These are phyloP conservation scores for Entomobrya proxima DNA, from an alignment of 2,888 invertebrate genomes.

Conservation along the genomic window DNA sequence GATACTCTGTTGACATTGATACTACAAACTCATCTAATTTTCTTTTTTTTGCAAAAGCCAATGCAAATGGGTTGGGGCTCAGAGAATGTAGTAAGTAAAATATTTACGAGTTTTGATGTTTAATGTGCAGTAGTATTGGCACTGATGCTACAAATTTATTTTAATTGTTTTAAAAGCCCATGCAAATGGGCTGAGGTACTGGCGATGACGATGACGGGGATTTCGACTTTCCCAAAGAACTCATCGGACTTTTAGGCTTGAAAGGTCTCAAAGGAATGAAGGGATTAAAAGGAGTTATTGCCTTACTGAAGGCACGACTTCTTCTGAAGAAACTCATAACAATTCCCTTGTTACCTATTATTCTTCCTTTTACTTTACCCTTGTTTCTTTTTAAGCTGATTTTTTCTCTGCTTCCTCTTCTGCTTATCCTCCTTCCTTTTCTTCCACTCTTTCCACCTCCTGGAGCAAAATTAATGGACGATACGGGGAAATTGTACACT, in stretches of 20 bases:
- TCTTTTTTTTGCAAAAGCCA: no score
- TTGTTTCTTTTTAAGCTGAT: constrained; percentile 44
- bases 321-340: constrained; percentile 31
- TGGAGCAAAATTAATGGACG: constrained; percentile 19
- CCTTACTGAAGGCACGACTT: constrained; percentile 6
- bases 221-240: constrained; percentile 47
- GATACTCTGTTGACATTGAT: neutral
- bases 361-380: constrained; percentile 38
- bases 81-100: no score
- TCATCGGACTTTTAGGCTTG: constrained; percentile 36
- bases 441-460: constrained; percentile 25
- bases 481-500: constrained; percentile 26
- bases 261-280: constrained; percentile 45
- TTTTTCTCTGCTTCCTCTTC: constrained; percentile 32
- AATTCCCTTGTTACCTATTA: constrained; percentile 38
- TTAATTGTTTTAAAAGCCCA: constrained; percentile 8
- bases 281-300: constrained; percentile 23
- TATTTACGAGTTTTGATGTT: no score
- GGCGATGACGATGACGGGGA: constrained; percentile 11
- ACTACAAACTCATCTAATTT: neutral
- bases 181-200: constrained; percentile 30
- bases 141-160: no score
- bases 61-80: no score
- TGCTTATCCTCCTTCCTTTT: constrained; percentile 39
- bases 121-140: no score